These are phyloP conservation scores for Cossypha niveicapilla DNA, from an alignment of 2,797 vertebrate genomes.

Conservation along the genomic window DNA sequence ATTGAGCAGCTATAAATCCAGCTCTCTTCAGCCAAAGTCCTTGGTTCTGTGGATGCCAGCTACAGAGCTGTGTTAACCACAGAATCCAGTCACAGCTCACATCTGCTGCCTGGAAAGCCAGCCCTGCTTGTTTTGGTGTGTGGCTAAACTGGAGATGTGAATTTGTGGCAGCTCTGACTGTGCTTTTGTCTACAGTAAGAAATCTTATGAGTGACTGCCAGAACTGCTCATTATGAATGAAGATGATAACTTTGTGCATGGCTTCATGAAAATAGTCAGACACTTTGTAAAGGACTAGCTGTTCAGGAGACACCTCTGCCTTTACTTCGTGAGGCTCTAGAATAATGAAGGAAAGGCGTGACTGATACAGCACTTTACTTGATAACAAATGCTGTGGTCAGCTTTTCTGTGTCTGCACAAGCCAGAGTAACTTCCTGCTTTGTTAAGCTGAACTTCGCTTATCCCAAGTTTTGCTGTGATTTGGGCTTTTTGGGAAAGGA, in stretches of 20 bases:
- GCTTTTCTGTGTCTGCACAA: background rate
- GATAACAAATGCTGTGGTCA: background rate
- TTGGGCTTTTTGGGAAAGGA: background rate
- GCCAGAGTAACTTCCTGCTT: background rate
- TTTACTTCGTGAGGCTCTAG: background rate
- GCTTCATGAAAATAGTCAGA: background rate
- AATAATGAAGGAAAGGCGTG: background rate
- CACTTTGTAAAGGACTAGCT: background rate
- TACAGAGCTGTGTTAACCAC: background rate
- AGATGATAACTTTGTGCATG: background rate
- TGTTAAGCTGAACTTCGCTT: background rate
- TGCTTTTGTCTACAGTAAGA: background rate
- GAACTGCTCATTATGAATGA: background rate
- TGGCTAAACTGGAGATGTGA: background rate
- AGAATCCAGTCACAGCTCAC: background rate
- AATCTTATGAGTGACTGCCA: background rate
- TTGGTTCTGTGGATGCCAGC: background rate
- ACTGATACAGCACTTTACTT: background rate
- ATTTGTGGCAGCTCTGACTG: background rate
- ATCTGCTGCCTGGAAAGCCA: background rate
- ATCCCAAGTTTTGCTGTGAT: background rate
- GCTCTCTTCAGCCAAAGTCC: background rate
- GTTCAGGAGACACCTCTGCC: background rate
- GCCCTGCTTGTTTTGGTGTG: background rate
- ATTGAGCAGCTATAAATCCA: background rate